Percentiles rank a stretch among this genome's conserved stretches.
These are phyloP conservation scores for Eupithecia subfuscata DNA, from an alignment of 2,888 invertebrate genomes.

Conservation along the genomic window DNA sequence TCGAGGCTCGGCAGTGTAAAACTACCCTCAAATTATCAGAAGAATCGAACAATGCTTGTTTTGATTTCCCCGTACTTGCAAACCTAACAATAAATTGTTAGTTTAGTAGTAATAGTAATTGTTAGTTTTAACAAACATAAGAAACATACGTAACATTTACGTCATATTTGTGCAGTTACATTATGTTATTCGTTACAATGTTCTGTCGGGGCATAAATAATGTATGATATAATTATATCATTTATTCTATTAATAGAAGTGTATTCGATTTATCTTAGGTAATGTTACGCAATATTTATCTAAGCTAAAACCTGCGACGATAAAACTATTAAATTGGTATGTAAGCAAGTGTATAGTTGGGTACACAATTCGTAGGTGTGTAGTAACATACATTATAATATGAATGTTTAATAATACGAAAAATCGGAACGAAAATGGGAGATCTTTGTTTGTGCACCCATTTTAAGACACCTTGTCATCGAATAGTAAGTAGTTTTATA, in stretches of 20 bases:
- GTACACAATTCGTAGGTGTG: neutral
- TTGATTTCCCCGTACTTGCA: neutral
- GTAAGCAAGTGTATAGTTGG: neutral
- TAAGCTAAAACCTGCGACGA: neutral
- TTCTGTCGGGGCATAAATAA: constrained; percentile 11
- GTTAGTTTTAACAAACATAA: neutral
- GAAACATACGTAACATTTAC: neutral
- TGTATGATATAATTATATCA: constrained; percentile 18
- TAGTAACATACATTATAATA: no score
- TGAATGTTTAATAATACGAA: no score
- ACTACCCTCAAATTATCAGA: neutral
- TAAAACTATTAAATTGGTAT: neutral
- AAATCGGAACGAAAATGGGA: no score
- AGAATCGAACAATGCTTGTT: neutral
- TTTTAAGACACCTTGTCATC: no score
- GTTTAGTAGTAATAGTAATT: no score
- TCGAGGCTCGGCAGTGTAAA: neutral
- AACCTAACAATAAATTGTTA: neutral
- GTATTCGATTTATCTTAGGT: neutral
- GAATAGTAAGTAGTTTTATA: no score
- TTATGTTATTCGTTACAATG: neutral
- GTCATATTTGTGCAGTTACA: neutral
- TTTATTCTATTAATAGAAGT: constrained; percentile 20
- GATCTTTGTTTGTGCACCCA: no score
- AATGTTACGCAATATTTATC: neutral